These are phyloP conservation scores for Trematomus loennbergii DNA, from an alignment of 2,113 vertebrate genomes.

Conservation along the genomic window DNA sequence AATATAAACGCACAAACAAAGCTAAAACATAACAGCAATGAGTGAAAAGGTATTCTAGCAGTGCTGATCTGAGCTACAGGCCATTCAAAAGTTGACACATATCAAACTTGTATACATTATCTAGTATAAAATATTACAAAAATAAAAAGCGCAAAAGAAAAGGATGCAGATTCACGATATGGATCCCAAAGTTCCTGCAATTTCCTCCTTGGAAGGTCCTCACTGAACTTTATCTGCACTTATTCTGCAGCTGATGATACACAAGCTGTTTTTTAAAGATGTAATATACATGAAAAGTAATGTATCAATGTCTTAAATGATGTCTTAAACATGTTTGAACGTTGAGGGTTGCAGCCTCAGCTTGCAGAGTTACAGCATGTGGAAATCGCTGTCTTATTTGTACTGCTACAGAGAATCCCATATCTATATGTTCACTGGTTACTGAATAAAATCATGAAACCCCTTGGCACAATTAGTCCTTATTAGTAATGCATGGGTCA, in stretches of 20 bases:
- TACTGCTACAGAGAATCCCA: neutral
- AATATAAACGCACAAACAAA: no score
- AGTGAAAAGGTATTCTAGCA: no score
- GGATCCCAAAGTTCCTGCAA: neutral
- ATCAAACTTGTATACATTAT: no score
- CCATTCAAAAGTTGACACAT: no score
- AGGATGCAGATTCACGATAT: neutral
- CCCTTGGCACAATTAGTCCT: conserved; percentile 40
- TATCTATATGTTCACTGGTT: conserved; percentile 15
- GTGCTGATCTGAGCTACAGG: no score
- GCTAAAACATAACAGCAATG: no score
- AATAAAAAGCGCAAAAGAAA: neutral
- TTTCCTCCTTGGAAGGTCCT: no score
- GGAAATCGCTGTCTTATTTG: neutral
- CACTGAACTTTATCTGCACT: no score
- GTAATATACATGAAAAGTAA: neutral
- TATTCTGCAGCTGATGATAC: conserved; percentile 2
- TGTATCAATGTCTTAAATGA: neutral
- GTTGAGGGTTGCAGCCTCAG: neutral
- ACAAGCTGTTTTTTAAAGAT: conserved; percentile 8
- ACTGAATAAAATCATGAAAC: conserved; percentile 33
- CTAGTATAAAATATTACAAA: neutral
- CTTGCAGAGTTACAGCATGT: neutral
- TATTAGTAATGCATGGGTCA: conserved; percentile 39
- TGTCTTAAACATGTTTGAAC: neutral